These are phyloP conservation scores for Drosophila saltans DNA, from an alignment of 1,140 invertebrate species.

Conservation along the genomic window DNA sequence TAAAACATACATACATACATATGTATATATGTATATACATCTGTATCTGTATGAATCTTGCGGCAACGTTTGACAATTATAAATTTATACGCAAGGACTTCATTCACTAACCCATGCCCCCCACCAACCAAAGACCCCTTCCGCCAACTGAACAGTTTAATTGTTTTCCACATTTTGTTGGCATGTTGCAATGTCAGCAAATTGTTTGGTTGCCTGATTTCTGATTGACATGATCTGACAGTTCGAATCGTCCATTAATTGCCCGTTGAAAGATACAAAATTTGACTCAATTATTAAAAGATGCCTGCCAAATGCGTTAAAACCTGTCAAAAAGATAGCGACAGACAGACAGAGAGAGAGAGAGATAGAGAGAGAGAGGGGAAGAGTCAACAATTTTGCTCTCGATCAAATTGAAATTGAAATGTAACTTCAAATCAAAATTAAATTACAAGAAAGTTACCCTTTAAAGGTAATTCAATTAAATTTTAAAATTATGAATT, in stretches of 20 bases:
- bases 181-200: constrained; percentile 11
- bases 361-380: no score
- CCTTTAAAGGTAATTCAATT: no score
- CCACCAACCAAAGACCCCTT: not conserved
- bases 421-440: no score
- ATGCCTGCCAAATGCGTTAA: not conserved
- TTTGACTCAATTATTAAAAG: constrained; percentile 8
- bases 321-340: not conserved
- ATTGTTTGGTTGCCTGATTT: constrained; percentile 21
- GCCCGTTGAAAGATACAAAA: constrained; percentile 12
- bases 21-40: not conserved
- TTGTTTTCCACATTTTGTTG: constrained; percentile 17
- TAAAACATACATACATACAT: not conserved
- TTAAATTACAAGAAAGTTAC: no score
- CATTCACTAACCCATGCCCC: not conserved
- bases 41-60: not conserved
- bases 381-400: not conserved
- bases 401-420: no score
- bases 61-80: constrained; percentile 16
- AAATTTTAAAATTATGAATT: no score
- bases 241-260: not conserved
- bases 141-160: constrained; percentile 19
- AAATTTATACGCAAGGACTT: constrained; percentile 17
- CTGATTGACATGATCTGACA: constrained; percentile 12
- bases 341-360: no score